phyloP scores from a whole-genome alignment of 2,113 vertebrate species.

The Haemorhous mexicanus region DNA sequence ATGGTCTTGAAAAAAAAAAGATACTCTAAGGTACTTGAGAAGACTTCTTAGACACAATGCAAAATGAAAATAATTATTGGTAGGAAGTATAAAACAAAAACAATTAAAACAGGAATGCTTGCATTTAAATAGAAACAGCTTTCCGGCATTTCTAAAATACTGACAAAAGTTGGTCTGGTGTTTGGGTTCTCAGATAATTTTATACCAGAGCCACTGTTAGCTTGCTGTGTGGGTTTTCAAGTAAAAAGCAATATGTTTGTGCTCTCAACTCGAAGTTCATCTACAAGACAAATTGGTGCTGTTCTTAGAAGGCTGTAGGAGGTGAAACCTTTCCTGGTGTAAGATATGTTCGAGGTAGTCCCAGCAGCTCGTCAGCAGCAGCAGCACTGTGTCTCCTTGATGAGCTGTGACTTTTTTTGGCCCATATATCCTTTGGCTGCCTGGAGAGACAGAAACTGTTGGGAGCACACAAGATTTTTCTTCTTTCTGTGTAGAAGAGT shows the following conservation, averaged over 20 bases:
- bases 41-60: background rate
- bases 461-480: background rate
- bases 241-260: background rate
- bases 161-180: background rate
- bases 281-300: background rate
- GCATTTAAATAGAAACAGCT: background rate
- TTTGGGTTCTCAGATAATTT: background rate
- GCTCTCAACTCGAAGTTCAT: background rate
- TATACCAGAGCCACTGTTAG: background rate
- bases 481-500: background rate
- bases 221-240: background rate
- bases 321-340: background rate
- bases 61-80: background rate
- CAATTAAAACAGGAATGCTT: background rate
- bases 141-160: background rate
- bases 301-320: background rate
- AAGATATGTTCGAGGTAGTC: background rate
- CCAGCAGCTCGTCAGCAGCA: background rate
- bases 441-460: fast-evolving
- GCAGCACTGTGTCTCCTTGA: background rate
- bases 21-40: background rate
- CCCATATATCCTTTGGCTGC: background rate
- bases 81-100: background rate
- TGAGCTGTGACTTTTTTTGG: background rate
- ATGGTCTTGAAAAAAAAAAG: background rate